These are phyloP conservation scores for Nomada hirtipes DNA, from an alignment of 2,888 invertebrate species.

Conservation along the genomic window DNA sequence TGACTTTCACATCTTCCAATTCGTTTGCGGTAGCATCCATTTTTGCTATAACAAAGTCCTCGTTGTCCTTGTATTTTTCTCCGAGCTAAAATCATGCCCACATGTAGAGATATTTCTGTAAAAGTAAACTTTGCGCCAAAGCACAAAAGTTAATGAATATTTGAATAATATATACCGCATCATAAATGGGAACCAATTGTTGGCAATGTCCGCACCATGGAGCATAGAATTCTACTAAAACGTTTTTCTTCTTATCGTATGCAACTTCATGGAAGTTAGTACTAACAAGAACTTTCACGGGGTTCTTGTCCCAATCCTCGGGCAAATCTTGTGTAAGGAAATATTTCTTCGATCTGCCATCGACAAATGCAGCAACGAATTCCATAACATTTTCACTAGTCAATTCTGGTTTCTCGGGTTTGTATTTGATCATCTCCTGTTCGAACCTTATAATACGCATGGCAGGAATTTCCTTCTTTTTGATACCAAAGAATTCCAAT, in stretches of 20 bases:
- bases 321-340: constrained; percentile 97
- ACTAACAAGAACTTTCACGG: constrained; percentile 97
- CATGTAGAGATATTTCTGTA: background rate
- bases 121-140: too few species aligned
- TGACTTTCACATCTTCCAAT: constrained; percentile 97
- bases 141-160: background rate
- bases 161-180: constrained; percentile 84
- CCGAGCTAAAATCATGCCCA: constrained; percentile 88
- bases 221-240: constrained; percentile 99
- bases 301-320: constrained; percentile 97
- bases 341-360: constrained; percentile 97
- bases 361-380: constrained; percentile 96
- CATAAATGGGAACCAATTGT: constrained; percentile 98
- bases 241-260: constrained; percentile 93
- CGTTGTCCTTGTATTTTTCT: constrained; percentile 95
- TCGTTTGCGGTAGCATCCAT: constrained; percentile 99
- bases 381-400: constrained; percentile 88
- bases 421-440: constrained; percentile 99
- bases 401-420: constrained; percentile 92
- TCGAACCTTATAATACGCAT: constrained; percentile 97
- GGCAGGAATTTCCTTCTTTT: constrained; percentile 95
- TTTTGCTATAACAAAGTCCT: constrained; percentile 96
- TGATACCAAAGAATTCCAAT: constrained; percentile 99
- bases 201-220: constrained; percentile 99
- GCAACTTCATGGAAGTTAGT: constrained; percentile 98